Evolutionary conservation across 2,797 vertebrate genomes (phyloP).

Genomic region (Malacoctenus gilli): DNA sequence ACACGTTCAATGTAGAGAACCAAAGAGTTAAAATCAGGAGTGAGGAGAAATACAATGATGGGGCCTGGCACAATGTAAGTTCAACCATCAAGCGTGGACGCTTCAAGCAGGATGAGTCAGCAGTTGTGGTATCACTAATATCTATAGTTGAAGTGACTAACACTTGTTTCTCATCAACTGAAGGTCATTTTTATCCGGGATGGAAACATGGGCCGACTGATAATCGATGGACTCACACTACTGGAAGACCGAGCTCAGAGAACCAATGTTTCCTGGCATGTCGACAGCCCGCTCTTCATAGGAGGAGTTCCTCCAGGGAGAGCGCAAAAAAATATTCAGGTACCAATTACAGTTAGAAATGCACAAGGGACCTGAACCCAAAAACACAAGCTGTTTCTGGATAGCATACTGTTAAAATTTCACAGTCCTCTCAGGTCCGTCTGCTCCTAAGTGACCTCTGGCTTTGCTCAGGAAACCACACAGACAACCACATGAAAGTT

Average conservation of each 20-base stretch:
- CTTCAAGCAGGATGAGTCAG: not conserved
- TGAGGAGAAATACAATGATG: slow-evolving; percentile 89
- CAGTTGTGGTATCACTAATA: too few species aligned
- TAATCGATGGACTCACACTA: slow-evolving; percentile 87
- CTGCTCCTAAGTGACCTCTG: too few species aligned
- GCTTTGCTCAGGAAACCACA: too few species aligned
- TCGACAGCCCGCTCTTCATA: slow-evolving; percentile 86
- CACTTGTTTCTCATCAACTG: slow-evolving; percentile 19
- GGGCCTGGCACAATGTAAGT: slow-evolving; percentile 92
- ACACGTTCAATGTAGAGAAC: slow-evolving; percentile 86
- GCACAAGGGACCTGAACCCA: too few species aligned
- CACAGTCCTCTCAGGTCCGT: too few species aligned
- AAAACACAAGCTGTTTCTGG: too few species aligned
- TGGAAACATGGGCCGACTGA: slow-evolving; percentile 83
- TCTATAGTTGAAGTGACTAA: slow-evolving; percentile 12
- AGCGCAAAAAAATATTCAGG: slow-evolving; percentile 90
- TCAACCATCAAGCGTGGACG: too few species aligned
- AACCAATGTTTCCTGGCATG: slow-evolving; percentile 76
- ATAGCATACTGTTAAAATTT: too few species aligned
- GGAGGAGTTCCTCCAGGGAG: slow-evolving; percentile 90
- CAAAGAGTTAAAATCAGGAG: slow-evolving; percentile 88
- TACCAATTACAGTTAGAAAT: slow-evolving; percentile 54
- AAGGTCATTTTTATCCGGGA: slow-evolving; percentile 89
- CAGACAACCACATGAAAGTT: too few species aligned
- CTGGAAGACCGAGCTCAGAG: slow-evolving; percentile 80